Base-by-base conservation (phyloP, 1,140 invertebrate genomes). In the Sminthurides bifidus region DNA sequence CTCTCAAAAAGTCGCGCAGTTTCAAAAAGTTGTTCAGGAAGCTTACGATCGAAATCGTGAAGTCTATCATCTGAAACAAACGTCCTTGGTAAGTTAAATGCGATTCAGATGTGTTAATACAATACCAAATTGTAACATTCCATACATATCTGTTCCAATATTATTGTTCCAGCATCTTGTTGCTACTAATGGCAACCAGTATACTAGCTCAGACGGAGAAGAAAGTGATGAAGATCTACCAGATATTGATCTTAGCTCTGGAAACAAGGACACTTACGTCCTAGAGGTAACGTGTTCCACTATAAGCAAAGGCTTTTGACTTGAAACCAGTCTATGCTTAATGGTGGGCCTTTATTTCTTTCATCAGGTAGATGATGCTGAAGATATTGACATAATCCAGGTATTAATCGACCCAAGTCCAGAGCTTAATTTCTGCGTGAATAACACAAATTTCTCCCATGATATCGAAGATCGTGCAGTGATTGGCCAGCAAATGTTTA, bases 401-500 rank as follows among this genome's bases (percentile, higher is more conserved):
- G 76, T 87, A 31, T 71, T 92, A 30, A 81, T 88, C 64, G 87
- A 92, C 64, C 77, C 79, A 0, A 76, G 76, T 58, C 79, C 84
- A 6, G 87, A 87, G 0, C 78, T 81, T 45, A 86, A 84, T 57
- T 85, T 90, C 67, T 78, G 87, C 52, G 77, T 89, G 37, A 86
- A 85, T n/a, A 91, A 86, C 68, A 88, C 84, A 1, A 84, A 90
- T 69, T 75, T 72, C 21, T 78, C 87, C 43, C 85, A 86, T 8
- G 87, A 86, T 1, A 71, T 85, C 50, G 75, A 79, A 30, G 76
- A 81, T 58, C 49, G 63, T 44, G 66, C 70, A 54, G 66, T 76
- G 31, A 78, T 82, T 0, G 78, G 78, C 71, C 69, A 89, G 35
- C 84, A 92, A 73, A 89, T 90, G 84, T 91, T 92, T 67, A 86